Evolutionary conservation across 2,888 invertebrate genomes (phyloP).

Genomic region (Lepetodrilus schrolli): DNA sequence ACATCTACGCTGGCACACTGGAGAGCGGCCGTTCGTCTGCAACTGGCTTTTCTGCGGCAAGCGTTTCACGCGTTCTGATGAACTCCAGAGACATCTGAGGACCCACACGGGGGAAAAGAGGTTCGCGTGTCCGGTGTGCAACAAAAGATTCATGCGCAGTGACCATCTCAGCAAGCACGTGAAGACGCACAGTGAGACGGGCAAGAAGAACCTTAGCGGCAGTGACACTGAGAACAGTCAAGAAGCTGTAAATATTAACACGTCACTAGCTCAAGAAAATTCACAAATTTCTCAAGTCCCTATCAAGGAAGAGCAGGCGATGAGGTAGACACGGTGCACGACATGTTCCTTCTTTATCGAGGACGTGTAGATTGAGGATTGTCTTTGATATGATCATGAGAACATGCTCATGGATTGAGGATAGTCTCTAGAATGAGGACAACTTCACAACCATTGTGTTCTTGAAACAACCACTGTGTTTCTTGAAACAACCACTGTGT

Average conservation of each 20-base stretch:
- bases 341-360: neutral
- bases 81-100: conserved; percentile 94
- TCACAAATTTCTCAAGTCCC: conserved; percentile 2
- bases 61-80: conserved; percentile 95
- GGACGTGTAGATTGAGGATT: neutral
- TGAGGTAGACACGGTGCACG: conserved; percentile 11
- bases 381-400: too few species aligned
- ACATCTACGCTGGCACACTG: conserved; percentile 98
- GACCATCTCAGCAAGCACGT: conserved; percentile 94
- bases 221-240: conserved; percentile 31
- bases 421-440: too few species aligned
- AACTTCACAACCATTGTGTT: too few species aligned
- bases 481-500: too few species aligned
- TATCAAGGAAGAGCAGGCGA: conserved; percentile 24
- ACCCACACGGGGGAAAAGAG: conserved; percentile 95
- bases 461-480: too few species aligned
- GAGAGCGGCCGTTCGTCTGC: conserved; percentile 96
- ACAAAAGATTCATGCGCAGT: conserved; percentile 93
- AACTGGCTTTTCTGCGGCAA: conserved; percentile 99
- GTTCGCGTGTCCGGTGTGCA: conserved; percentile 89
- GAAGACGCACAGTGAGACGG: conserved; percentile 36
- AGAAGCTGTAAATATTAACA: conserved; percentile 17
- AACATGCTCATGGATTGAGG: too few species aligned
- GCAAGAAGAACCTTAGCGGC: conserved; percentile 35
- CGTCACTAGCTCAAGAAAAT: neutral